Evolutionary conservation across 2,888 invertebrate genomes (phyloP), one percentile per base, ranked within the genome.

Genomic region (Globia sparganii): DNA sequence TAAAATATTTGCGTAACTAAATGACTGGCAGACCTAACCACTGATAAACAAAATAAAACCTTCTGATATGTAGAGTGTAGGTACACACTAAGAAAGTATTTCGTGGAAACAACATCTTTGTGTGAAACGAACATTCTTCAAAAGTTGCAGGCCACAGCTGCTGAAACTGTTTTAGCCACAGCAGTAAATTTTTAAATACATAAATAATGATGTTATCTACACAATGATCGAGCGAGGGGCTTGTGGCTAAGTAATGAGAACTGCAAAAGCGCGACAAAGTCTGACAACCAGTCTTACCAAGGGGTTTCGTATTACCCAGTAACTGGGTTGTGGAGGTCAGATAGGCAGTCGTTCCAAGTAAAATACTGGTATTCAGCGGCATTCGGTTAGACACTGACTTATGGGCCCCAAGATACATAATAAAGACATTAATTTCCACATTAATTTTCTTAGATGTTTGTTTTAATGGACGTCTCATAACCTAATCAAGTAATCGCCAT

Each of bases 41-140:
- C n/a, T 43, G 73, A 46, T 74, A 74, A 72, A 43, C 21, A 34
- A 34, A 72, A 58, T 31, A n/a, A 56, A 72, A n/a, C 34, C 56
- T 18, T 56, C 31, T 72, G 13, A 56, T 72, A 56, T 56, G 31
- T 31, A 28, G 15, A 59, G 59, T 68, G 56, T 21, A 56, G n/a
- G 53, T 53, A n/a, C 6, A 18, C 11, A 56, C 21, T 13, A n/a
- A 37, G n/a, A 31, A 46, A 31, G 31, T 67, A 67, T 46, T 28
- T 46, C 13, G 8, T 46, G 43, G 43, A 66, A 65, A 43, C 4
- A 21, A 59, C 9, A 61, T 9, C 21, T 61, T 34, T 34, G 61
- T 34, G 31, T 61, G 34, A 21, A 21, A 18, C 31, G 31, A 59
- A 31, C 28, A 28, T 15, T 2, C 15, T 58, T 58, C 28, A 28